A percentile compares a stretch with the other conserved stretches of the same genome.
These are phyloP conservation scores for Andrena chrysosceles DNA, from an alignment of 2,888 invertebrate genomes.

Conservation along the genomic window DNA sequence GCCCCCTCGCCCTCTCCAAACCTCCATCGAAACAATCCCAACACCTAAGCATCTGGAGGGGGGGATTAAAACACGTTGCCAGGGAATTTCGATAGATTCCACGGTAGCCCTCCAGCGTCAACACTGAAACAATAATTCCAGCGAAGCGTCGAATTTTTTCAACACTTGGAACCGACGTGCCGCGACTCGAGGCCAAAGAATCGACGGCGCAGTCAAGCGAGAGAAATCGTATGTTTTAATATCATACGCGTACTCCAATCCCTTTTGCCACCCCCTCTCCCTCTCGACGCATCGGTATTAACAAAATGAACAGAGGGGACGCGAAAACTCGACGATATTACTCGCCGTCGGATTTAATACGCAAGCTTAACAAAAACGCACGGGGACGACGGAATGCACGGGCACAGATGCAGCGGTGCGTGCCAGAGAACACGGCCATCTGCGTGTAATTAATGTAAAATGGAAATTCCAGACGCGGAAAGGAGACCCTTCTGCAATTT, in stretches of 20 bases:
- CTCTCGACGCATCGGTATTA: neutral
- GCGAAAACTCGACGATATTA: neutral
- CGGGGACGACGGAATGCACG: neutral
- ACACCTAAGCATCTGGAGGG: neutral
- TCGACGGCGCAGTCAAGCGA: too few species aligned
- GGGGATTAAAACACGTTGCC: too few species aligned
- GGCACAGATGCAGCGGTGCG: neutral
- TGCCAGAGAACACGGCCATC: conserved; percentile 12
- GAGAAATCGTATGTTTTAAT: too few species aligned
- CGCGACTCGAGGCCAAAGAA: too few species aligned
- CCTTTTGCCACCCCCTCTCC: too few species aligned
- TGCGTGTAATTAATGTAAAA: conserved; percentile 48
- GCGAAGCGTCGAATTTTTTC: too few species aligned
- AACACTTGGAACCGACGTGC: too few species aligned
- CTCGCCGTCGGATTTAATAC: conserved; percentile 6
- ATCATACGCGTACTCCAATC: too few species aligned
- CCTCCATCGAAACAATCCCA: neutral
- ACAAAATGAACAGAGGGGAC: neutral
- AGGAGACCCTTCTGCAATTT: conserved; percentile 32
- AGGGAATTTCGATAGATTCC: too few species aligned
- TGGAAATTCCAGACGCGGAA: conserved; percentile 42
- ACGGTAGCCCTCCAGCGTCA: too few species aligned
- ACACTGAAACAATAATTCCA: too few species aligned
- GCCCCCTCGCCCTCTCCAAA: neutral
- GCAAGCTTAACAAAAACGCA: neutral